These are phyloP conservation scores for Altica lythri DNA, from an alignment of 2,888 invertebrate species.

Conservation along the genomic window DNA sequence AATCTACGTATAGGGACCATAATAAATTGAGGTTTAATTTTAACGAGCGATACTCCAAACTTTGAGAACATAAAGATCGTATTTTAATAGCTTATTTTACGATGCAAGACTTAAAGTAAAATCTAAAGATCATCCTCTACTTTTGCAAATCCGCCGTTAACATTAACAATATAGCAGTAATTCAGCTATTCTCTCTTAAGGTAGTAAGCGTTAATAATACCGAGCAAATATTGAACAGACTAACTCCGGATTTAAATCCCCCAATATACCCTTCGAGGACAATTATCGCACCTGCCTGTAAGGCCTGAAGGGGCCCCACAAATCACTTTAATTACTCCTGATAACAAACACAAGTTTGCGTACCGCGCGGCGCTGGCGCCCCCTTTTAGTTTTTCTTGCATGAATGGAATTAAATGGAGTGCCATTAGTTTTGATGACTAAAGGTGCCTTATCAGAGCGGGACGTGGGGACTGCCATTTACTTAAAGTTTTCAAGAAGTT, in stretches of 20 bases:
- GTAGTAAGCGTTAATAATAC: conserved; percentile 22
- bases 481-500: conserved; percentile 9
- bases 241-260: conserved; percentile 17
- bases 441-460: conserved; percentile 2
- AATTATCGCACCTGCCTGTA: conserved; percentile 48
- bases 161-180: conserved; percentile 16
- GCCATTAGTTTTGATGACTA: conserved; percentile 17
- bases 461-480: conserved; percentile 1
- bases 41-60: conserved; percentile 5
- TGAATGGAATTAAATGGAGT: conserved; percentile 19
- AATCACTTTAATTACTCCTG: conserved; percentile 52
- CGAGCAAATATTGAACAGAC: conserved; percentile 22
- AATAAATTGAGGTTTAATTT: conserved; percentile 6
- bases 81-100: conserved; percentile 17
- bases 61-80: conserved; percentile 5
- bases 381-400: conserved; percentile 22
- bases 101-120: conserved; percentile 13
- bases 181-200: conserved; percentile 20
- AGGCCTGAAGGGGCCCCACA: conserved; percentile 47
- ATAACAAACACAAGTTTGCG: conserved; percentile 40
- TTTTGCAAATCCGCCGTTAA: conserved; percentile 9
- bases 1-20: background rate
- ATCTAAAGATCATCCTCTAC: conserved; percentile 8
- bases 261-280: conserved; percentile 41
- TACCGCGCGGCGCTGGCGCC: conserved; percentile 15